A percentile compares a stretch with the other conserved stretches of the same genome.
These are phyloP conservation scores for Crocidura indochinensis DNA, from an alignment of 2,797 vertebrate species.

Conservation along the genomic window DNA sequence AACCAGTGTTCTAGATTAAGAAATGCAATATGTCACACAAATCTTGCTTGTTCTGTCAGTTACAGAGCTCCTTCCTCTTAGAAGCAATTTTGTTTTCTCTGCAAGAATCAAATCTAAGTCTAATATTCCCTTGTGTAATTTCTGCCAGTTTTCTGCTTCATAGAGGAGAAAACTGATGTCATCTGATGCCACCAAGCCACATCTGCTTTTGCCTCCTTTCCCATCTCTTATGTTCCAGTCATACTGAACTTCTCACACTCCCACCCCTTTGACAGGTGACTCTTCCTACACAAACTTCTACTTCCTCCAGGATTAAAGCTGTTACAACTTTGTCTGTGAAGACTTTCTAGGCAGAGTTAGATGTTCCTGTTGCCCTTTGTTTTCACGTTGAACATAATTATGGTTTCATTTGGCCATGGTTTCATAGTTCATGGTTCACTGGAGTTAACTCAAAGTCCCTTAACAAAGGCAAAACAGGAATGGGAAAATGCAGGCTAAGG, in stretches of 20 bases:
- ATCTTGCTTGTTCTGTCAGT: not conserved
- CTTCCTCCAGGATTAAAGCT: not conserved
- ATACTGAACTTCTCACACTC: not conserved
- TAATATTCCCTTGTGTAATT: not conserved
- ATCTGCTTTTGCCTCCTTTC: not conserved
- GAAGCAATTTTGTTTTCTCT: conserved; percentile 27
- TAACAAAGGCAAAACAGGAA: not conserved
- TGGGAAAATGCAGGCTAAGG: not conserved
- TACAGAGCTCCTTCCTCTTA: not conserved
- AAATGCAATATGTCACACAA: not conserved
- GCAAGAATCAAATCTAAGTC: not conserved
- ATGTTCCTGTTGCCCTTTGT: not conserved
- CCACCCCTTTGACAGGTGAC: not conserved
- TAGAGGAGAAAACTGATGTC: too few species aligned
- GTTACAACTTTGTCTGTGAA: not conserved
- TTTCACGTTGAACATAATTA: not conserved
- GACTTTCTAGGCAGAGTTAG: not conserved
- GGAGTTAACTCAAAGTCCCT: not conserved
- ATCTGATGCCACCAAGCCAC: not conserved
- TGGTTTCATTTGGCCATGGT: not conserved
- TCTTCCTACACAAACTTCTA: not conserved
- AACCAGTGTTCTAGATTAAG: not conserved
- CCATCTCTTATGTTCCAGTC: not conserved
- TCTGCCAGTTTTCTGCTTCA: not conserved
- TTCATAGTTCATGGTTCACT: not conserved